Evolutionary conservation across 1,140 invertebrate species (phyloP).

Genomic region (Goniozus legneri): DNA sequence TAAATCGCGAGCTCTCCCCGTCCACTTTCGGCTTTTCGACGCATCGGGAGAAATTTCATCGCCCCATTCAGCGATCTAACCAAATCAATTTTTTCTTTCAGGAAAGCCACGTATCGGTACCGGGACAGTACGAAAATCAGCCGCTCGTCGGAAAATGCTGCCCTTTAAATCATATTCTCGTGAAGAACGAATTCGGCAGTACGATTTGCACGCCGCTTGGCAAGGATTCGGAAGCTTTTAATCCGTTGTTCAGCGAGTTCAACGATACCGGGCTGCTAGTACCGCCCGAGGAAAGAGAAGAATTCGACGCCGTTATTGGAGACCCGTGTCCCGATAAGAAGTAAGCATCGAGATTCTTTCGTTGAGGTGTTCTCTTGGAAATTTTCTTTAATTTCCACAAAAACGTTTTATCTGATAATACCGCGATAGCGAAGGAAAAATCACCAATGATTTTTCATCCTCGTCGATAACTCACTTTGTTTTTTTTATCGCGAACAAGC

Average conservation of each 20-base stretch:
- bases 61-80: too few species aligned
- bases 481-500: too few species aligned
- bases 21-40: too few species aligned
- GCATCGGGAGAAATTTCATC: too few species aligned
- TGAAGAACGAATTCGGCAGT: slow-evolving; percentile 14
- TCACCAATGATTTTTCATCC: not conserved
- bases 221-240: slow-evolving; percentile 17
- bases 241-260: slow-evolving; percentile 54
- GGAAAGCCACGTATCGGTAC: slow-evolving; percentile 20
- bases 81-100: slow-evolving; percentile 12
- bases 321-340: slow-evolving; percentile 56
- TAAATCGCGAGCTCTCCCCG: too few species aligned
- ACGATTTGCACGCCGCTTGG: slow-evolving; percentile 17
- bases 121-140: slow-evolving; percentile 19
- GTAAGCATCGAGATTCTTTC: too few species aligned
- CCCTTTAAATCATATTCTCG: slow-evolving; percentile 25
- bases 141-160: slow-evolving; percentile 47
- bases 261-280: slow-evolving; percentile 52
- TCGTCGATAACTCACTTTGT: not conserved
- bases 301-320: slow-evolving; percentile 56
- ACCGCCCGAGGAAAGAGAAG: slow-evolving; percentile 48
- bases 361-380: too few species aligned
- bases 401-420: not conserved
- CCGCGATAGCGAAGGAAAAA: not conserved
- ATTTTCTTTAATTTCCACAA: too few species aligned